phyloP scores from a whole-genome alignment of 2,888 invertebrate species.

The Tipula vernalis region DNA sequence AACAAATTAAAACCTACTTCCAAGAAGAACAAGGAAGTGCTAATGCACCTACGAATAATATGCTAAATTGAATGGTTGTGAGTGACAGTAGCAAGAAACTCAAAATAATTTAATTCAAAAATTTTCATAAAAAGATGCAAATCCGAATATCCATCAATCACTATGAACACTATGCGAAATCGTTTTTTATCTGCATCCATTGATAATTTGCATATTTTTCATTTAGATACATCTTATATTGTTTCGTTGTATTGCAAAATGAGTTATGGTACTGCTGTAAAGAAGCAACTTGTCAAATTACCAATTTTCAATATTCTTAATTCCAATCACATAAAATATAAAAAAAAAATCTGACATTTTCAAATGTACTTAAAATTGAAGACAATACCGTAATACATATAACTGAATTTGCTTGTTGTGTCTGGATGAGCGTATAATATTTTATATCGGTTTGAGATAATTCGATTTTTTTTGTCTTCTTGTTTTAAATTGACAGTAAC shows the following conservation, averaged over 20 bases:
- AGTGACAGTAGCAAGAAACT: neutral
- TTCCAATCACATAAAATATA: neutral
- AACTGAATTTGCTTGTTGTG: neutral
- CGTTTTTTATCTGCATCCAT: neutral
- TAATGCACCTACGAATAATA: no score
- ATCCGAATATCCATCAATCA: neutral
- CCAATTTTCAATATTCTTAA: neutral
- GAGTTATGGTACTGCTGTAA: neutral
- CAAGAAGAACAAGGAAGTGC: no score
- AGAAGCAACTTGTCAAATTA: neutral
- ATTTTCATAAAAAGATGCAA: neutral
- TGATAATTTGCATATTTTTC: neutral
- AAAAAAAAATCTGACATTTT: neutral
- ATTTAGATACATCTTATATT: neutral
- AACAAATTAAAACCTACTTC: no score
- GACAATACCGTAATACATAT: neutral
- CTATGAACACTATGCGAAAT: neutral
- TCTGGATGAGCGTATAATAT: neutral
- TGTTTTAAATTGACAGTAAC: neutral
- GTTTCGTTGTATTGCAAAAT: neutral
- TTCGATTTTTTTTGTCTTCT: neutral
- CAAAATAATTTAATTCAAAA: neutral
- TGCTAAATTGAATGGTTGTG: no score
- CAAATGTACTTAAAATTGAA: neutral
- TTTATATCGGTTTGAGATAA: neutral